Evolutionary conservation across 1,140 invertebrate species (phyloP), one percentile per base, ranked within the genome.

Genomic region (Mactra quadrangularis): DNA sequence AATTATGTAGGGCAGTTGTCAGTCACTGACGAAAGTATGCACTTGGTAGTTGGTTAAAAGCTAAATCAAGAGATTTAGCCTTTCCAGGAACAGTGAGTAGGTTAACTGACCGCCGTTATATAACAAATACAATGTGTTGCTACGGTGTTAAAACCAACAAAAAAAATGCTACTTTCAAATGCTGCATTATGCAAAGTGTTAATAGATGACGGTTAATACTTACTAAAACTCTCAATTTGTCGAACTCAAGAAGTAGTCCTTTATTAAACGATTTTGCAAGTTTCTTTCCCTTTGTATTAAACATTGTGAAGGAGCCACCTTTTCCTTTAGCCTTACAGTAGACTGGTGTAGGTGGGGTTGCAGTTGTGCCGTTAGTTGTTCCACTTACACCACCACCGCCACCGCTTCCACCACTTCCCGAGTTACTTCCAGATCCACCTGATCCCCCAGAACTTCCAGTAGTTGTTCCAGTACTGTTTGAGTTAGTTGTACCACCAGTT

Each of bases 221-320:
- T 81, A 81, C 77, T 35, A 68, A 15, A n/a, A 81, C 31, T 71
- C 77, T 70, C 19, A 81, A 33, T 33, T 78, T 70, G 19, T 62
- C 22, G 50, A 81, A 66, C 35, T 81, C 64, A 1, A 71, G 22
- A 41, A 81, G 66, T 2, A 81, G 50, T n/a, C 25, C 77, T 45
- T 71, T 70, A 41, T 81, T 66, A 45, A 81, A 70, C 22, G 64
- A 27, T 6, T 27, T 31, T 22, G 68, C 41, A 0, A 81, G 17
- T 59, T 29, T 70, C 60, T 71, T 81, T 60, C n/a, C 35, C 35
- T 70, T 57, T 6, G 64, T 70, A 29, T 70, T 71, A 31, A 81
- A 71, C 77, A 81, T 81, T 29, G 62, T 81, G 17, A 55, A 57
- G 47, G 13, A 22, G 11, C 77, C 77, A 15, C 38, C 55, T 45